These are phyloP conservation scores for Alfaro cultratus DNA, from an alignment of 2,797 vertebrate genomes.

Conservation along the genomic window DNA sequence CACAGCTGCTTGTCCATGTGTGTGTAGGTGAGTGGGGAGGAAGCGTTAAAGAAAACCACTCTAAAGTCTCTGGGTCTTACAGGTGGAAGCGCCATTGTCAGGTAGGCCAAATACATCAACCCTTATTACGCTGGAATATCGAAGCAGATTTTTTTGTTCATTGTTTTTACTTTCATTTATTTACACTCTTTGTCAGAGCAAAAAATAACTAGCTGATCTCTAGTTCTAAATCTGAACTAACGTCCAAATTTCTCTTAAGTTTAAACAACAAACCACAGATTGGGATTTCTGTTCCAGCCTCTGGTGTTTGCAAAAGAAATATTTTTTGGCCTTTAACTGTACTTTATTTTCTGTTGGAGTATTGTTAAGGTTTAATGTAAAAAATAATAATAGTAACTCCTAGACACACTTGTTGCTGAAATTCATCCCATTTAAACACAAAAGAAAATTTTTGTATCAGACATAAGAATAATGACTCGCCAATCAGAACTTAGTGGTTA, in stretches of 20 bases:
- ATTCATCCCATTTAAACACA: background rate
- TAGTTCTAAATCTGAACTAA: background rate
- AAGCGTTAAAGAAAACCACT: conserved; percentile 84
- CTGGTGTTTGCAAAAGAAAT: background rate
- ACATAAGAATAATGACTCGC: background rate
- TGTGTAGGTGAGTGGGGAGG: conserved; percentile 85
- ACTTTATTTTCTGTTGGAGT: background rate
- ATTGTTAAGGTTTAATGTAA: background rate
- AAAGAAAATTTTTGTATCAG: background rate
- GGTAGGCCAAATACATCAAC: conserved; percentile 72
- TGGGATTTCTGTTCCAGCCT: background rate
- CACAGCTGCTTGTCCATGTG: conserved; percentile 24
- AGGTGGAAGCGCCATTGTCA: conserved; percentile 91
- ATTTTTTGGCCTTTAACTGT: background rate
- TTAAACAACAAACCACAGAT: background rate
- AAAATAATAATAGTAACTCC: background rate
- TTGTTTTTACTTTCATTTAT: background rate
- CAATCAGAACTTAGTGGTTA: background rate
- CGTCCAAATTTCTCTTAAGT: background rate
- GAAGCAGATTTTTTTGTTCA: background rate
- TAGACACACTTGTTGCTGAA: background rate
- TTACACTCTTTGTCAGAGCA: background rate
- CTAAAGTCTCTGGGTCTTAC: conserved; percentile 93
- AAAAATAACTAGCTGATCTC: too few species aligned
- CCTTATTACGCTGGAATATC: background rate